A percentile compares a stretch with the other conserved stretches of the same genome.
Evolutionary conservation across 2,888 invertebrate genomes (phyloP).

Genomic region (Gastracanthus pulcherrimus): DNA sequence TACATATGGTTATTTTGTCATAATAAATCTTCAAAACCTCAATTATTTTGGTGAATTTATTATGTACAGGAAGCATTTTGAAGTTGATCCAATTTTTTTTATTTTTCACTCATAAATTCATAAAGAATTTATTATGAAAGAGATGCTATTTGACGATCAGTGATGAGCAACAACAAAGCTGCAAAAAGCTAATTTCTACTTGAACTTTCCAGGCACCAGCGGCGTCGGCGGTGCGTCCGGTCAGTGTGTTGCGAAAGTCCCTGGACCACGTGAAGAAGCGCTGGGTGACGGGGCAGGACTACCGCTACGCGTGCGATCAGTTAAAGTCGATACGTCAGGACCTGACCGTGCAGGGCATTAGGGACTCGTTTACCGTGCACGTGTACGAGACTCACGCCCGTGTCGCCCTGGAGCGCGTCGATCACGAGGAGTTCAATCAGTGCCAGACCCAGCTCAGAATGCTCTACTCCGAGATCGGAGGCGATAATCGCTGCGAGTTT

Average conservation of each 20-base stretch:
- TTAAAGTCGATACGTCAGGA: constrained; percentile 99
- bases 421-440: constrained; percentile 99
- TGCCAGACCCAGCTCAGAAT: constrained; percentile 99
- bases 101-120: background rate
- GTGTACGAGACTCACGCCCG: constrained; percentile 99
- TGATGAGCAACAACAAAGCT: too few relatives aligned
- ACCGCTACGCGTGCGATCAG: constrained; percentile 98
- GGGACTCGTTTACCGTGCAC: constrained; percentile 96
- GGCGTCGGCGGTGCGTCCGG: constrained; percentile 93
- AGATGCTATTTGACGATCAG: too few relatives aligned
- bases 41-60: too few relatives aligned
- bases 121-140: too few relatives aligned
- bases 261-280: constrained; percentile 93
- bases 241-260: constrained; percentile 89
- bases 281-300: constrained; percentile 95
- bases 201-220: constrained; percentile 88
- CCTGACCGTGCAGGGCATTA: constrained; percentile 97
- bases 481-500: constrained; percentile 92
- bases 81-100: background rate
- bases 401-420: constrained; percentile 97
- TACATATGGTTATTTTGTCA: too few relatives aligned
- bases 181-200: background rate
- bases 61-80: too few relatives aligned
- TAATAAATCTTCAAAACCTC: too few relatives aligned
- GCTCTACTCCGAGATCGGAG: constrained; percentile 90